A percentile compares a stretch with the other conserved stretches of the same genome.
phyloP scores from a whole-genome alignment of 1,140 invertebrate species.

The Cardiocondyla obscurior region DNA sequence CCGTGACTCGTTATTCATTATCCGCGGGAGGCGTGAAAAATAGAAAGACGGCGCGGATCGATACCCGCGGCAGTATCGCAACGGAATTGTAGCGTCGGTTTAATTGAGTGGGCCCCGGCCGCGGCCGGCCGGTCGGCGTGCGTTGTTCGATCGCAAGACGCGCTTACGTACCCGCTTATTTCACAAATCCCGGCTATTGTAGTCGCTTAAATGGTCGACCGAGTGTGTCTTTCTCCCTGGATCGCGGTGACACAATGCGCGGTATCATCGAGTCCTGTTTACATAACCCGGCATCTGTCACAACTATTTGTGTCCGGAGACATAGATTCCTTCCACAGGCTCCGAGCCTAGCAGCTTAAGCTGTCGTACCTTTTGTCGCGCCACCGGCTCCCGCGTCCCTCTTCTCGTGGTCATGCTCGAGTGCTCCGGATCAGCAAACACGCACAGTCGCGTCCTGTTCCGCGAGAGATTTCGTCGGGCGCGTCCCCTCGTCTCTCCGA shows the following conservation, averaged over 20 bases:
- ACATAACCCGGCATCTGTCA: constrained; percentile 79
- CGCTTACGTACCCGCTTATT: constrained; percentile 63
- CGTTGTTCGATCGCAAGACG: constrained; percentile 35
- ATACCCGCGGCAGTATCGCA: background rate
- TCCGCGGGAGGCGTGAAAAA: background rate
- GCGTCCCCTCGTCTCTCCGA: constrained; percentile 14
- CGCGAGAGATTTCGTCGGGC: constrained; percentile 34
- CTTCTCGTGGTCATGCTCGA: constrained; percentile 68
- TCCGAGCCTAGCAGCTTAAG: constrained; percentile 59
- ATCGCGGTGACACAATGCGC: constrained; percentile 72
- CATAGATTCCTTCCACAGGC: constrained; percentile 67
- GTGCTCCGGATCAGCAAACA: constrained; percentile 71
- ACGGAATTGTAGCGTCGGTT: constrained; percentile 56
- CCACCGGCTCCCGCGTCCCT: constrained; percentile 64
- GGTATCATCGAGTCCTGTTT: constrained; percentile 70
- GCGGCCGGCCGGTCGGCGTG: constrained; percentile 27
- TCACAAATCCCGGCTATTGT: constrained; percentile 76
- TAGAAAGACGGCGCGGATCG: constrained; percentile 13
- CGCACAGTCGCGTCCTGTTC: constrained; percentile 52
- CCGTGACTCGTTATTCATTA: background rate
- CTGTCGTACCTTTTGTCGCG: constrained; percentile 69
- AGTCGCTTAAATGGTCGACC: constrained; percentile 67
- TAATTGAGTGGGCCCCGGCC: constrained; percentile 68
- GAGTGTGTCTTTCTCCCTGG: constrained; percentile 36
- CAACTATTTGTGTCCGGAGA: constrained; percentile 76